Evolutionary conservation across 1,140 invertebrate genomes (phyloP), one percentile per base, ranked within the genome.

Genomic region (Heterodera carotae): DNA sequence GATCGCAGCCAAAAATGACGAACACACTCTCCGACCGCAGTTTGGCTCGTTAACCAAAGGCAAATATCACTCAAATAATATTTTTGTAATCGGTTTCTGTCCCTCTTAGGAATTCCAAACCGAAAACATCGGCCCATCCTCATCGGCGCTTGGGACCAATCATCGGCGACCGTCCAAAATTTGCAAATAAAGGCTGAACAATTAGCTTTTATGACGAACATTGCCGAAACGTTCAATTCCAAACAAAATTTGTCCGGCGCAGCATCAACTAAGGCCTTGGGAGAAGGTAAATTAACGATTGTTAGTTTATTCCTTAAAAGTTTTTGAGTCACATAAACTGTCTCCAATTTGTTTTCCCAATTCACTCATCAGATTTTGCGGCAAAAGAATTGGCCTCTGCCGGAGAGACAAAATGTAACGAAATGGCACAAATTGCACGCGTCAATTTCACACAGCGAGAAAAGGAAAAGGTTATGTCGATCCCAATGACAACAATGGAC

Each of bases 1-100:
- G 29, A 10, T 18, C 29, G 12, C 29, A 27, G 25, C 66, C 27
- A 72, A n/a, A 76, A 27, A 60, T 12, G n/a, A n/a, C n/a, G n/a
- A n/a, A n/a, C n/a, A 75, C 27, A 7, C 75, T 7, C 53, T 48
- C 60, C 18, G 75, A 8, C 31, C 62, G 62, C 62, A 29, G 15
- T 66, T 66, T 27, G 62, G 62, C n/a, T 29, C 33, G 22, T 31
- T 66, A 27, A 56, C 48, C 48, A 56, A 56, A 56, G 48, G 48
- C 48, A 56, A 56, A 22, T 4, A 18, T 0, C 18, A 22, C 5
- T 22, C 5, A 18, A 1, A 18, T 56, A 2, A 43, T 43, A n/a
- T 22, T 22, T 22, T 56, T n/a, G 18, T 39, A 25, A 56, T 22
- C 2, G n/a, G 22, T 56, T 56, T 56, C 39, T 2, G 48, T 56